Base-by-base conservation (phyloP, 2,797 vertebrate species). In the Staurois parvus region DNA sequence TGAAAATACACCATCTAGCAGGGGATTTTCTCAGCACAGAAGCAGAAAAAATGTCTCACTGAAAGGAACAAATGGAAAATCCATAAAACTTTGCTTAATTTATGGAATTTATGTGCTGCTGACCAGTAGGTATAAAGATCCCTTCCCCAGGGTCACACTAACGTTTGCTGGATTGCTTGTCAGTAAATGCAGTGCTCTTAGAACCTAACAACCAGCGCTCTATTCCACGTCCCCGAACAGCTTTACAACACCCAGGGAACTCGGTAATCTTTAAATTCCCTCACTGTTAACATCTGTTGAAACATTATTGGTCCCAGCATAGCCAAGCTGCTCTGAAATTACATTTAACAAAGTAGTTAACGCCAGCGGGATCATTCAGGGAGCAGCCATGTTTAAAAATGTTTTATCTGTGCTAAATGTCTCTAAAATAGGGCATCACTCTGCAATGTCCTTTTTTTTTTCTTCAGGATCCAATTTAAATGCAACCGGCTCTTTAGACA, bases 221-320 rank as follows among this genome's bases (percentile, higher is more conserved):
- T 95, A 95, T 95, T 94, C 93, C 95, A 94, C 91, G 93, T 97
- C 97, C 96, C 96, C 93, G 91, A 88, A 96, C 95, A 96, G 94
- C 96, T 97, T 99, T 97, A 98, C 95, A 95, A 91, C 95, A 94
- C 95, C 94, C 95, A 92, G 95, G 96, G 95, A 96, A 95, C 94
- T 93, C 95, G 92, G 96, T 95, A 96, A 97, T 97, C 96, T 97
- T 97, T 96, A 97, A 98, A 98, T 95, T 91, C 95, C 95, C 94
- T 95, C 96, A 96, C 96, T 97, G 97, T 96, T 97, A 97, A 97
- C 97, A 98, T 97, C 97, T 98, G 97, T 95, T 97, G 95, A 92
- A 95, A 95, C 95, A 94, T 99, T 98, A 99, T 96, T 95, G 95
- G 95, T 97, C 97, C 97, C 97, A 93, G 92, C 94, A 95, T 93